phyloP scores from a whole-genome alignment of 2,113 vertebrate genomes.

The Dipodomys ordii region DNA sequence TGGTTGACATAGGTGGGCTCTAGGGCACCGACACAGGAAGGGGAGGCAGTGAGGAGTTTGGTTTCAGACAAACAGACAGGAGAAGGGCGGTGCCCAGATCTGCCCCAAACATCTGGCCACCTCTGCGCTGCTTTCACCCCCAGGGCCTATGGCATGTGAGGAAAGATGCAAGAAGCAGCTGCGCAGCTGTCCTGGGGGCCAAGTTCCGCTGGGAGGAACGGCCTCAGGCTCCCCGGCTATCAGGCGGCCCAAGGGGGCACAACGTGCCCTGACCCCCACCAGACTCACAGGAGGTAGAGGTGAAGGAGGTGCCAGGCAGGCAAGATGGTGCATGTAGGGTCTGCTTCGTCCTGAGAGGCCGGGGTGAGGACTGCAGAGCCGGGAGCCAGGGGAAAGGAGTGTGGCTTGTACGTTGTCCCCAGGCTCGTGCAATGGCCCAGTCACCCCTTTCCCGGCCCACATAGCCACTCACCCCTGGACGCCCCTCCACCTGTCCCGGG shows the following conservation, averaged over 20 bases:
- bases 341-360: neutral
- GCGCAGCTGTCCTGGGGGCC: neutral
- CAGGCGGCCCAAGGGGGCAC: no score
- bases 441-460: neutral
- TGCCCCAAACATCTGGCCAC: neutral
- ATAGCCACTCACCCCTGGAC: neutral
- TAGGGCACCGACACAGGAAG: neutral
- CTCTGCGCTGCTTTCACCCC: neutral
- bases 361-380: neutral
- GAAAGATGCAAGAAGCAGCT: neutral
- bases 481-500: neutral
- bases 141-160: neutral
- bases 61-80: neutral
- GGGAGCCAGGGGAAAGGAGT: neutral
- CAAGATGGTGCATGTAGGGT: no score
- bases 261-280: neutral
- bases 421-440: neutral
- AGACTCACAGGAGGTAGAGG: neutral
- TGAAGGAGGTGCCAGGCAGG: neutral
- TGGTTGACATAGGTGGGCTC: neutral
- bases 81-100: neutral
- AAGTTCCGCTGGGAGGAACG: neutral
- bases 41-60: neutral
- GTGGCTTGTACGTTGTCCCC: no score
- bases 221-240: neutral